Conservation (phyloP, 2,888 invertebrate genomes). For the Drosophila percnosoma region DNA sequence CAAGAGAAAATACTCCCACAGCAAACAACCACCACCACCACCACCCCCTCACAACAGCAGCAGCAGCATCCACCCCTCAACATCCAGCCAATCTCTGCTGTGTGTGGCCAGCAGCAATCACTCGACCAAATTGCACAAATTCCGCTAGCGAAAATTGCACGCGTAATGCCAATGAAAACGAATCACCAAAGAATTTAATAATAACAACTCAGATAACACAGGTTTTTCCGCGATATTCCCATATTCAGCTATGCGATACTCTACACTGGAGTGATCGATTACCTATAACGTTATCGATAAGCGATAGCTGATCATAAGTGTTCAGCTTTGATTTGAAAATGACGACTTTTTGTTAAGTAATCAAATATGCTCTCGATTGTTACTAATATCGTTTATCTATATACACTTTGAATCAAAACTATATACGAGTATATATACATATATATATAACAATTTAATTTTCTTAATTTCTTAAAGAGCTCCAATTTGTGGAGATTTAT, state of each 20-base stretch:
- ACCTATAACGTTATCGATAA: neutral
- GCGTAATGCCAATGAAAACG: conserved; percentile 70
- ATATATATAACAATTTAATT: neutral
- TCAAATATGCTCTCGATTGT: neutral
- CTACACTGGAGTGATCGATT: conserved; percentile 8
- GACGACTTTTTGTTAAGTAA: too few species aligned
- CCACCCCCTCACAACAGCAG: neutral
- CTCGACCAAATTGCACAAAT: conserved; percentile 70
- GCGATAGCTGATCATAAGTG: neutral
- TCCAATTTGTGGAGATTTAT: neutral
- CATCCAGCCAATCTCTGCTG: neutral
- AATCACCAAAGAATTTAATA: conserved; percentile 66
- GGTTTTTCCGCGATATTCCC: neutral
- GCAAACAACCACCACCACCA: neutral
- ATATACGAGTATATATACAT: too few species aligned
- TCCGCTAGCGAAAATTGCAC: conserved; percentile 74
- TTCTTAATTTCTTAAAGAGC: neutral
- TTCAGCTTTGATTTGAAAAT: neutral
- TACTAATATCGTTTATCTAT: neutral
- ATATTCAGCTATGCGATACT: conserved; percentile 7
- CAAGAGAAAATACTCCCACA: conserved; percentile 11
- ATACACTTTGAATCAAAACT: neutral
- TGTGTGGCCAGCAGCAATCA: conserved; percentile 16
- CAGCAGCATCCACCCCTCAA: too few species aligned
- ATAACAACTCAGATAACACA: conserved; percentile 31